These are phyloP conservation scores for Archilochus colubris DNA, from an alignment of 2,113 vertebrate species.

Conservation along the genomic window DNA sequence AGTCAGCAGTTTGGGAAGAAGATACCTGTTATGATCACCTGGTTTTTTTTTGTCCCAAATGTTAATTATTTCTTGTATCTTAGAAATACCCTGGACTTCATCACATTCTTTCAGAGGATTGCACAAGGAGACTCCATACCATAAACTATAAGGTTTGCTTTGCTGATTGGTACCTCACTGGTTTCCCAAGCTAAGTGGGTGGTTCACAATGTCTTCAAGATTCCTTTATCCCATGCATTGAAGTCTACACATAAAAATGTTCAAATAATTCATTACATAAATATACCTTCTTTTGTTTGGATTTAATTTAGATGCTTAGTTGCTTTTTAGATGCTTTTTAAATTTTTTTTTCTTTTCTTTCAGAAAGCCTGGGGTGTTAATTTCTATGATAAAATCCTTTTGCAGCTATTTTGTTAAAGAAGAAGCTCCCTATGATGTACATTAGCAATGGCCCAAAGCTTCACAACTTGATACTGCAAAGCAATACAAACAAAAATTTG, in stretches of 20 bases:
- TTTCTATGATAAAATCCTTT: neutral
- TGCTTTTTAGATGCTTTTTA: too few relatives aligned
- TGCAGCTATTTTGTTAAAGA: neutral
- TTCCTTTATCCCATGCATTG: neutral
- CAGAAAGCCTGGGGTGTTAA: neutral
- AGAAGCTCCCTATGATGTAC: rapidly evolving
- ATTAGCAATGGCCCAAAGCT: neutral
- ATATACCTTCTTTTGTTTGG: neutral
- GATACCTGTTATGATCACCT: neutral
- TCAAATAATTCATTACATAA: neutral
- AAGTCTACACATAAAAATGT: neutral
- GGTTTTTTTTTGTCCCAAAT: neutral
- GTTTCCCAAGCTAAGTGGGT: neutral
- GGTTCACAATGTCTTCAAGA: neutral
- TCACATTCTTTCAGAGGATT: neutral
- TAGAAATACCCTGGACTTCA: neutral
- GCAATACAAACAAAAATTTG: neutral
- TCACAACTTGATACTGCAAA: neutral
- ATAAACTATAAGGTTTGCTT: neutral
- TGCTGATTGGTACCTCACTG: neutral
- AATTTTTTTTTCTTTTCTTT: neutral
- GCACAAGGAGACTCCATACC: neutral
- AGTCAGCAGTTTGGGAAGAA: neutral
- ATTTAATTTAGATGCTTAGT: neutral
- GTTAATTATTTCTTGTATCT: neutral